Evolutionary conservation across 2,113 vertebrate genomes (phyloP).

Genomic region (Gallinago undulata): DNA sequence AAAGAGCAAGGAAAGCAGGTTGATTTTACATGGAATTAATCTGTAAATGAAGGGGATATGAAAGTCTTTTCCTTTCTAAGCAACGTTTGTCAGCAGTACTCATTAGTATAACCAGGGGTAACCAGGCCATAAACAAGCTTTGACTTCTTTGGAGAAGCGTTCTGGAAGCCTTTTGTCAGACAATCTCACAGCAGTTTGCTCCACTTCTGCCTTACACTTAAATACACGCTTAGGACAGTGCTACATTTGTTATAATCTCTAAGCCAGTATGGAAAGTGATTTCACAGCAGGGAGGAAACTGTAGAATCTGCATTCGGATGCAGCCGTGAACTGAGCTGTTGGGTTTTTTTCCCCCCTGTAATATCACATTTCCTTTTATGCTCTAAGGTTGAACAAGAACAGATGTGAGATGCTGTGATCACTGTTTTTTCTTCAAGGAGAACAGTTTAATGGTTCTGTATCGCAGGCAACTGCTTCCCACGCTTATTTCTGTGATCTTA

Average conservation of each 20-base stretch:
- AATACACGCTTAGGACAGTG: neutral
- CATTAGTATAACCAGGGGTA: neutral
- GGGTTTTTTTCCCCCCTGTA: accelerated
- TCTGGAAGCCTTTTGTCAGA: neutral
- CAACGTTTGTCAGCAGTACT: neutral
- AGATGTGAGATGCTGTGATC: constrained; percentile 48
- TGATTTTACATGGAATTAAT: neutral
- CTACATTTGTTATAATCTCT: neutral
- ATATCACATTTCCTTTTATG: constrained; percentile 25
- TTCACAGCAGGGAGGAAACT: constrained; percentile 18
- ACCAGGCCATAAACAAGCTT: neutral
- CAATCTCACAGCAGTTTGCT: neutral
- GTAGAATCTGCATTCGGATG: neutral
- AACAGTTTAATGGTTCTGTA: constrained; percentile 5
- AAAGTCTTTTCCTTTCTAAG: neutral
- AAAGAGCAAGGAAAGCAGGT: neutral
- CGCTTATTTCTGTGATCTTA: constrained; percentile 5
- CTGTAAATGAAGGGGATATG: neutral
- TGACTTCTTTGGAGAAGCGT: neutral
- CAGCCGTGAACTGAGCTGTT: neutral
- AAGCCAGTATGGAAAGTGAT: neutral
- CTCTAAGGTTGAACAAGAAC: constrained; percentile 21
- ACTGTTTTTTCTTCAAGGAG: constrained; percentile 5
- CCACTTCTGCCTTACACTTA: neutral
- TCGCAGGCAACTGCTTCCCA: constrained; percentile 12